Conservation (phyloP, 2,113 vertebrate genomes). For the Microtus pennsylvanicus region DNA sequence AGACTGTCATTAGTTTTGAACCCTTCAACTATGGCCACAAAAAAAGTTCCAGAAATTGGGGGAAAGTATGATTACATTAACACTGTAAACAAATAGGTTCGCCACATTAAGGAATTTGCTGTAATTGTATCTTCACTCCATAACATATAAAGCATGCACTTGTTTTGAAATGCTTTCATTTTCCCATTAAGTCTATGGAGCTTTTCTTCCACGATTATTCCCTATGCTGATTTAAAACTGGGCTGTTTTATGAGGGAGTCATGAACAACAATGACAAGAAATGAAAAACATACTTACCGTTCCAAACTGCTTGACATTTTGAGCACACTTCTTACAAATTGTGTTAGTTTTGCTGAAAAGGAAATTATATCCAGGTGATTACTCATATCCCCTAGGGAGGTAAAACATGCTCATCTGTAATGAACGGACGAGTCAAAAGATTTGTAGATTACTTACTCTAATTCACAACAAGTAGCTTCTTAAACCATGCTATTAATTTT, state of each 20-base stretch:
- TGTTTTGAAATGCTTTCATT: neutral
- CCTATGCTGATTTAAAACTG: neutral
- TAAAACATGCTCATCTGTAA: neutral
- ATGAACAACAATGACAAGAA: neutral
- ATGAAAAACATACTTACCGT: slow-evolving; percentile 91
- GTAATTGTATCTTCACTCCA: neutral
- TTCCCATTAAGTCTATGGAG: neutral
- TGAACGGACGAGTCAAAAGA: neutral
- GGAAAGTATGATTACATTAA: neutral
- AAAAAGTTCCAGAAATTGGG: slow-evolving; percentile 32
- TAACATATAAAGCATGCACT: neutral
- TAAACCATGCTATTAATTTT: neutral
- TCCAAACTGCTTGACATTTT: slow-evolving; percentile 99
- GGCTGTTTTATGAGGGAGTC: neutral
- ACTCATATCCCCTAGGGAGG: neutral
- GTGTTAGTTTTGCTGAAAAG: slow-evolving; percentile 97
- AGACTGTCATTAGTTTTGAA: slow-evolving; percentile 6
- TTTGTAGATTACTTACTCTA: neutral
- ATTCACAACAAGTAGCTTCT: neutral
- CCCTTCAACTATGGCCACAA: neutral
- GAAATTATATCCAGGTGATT: slow-evolving; percentile 70
- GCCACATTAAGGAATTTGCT: neutral
- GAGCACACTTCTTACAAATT: slow-evolving; percentile 99
- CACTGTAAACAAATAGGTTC: neutral
- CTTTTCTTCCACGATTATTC: slow-evolving; percentile 26